A percentile compares a stretch with the other conserved stretches of the same genome.
Conservation (phyloP, 1,140 invertebrate species). For the Drosophila setifemur region DNA sequence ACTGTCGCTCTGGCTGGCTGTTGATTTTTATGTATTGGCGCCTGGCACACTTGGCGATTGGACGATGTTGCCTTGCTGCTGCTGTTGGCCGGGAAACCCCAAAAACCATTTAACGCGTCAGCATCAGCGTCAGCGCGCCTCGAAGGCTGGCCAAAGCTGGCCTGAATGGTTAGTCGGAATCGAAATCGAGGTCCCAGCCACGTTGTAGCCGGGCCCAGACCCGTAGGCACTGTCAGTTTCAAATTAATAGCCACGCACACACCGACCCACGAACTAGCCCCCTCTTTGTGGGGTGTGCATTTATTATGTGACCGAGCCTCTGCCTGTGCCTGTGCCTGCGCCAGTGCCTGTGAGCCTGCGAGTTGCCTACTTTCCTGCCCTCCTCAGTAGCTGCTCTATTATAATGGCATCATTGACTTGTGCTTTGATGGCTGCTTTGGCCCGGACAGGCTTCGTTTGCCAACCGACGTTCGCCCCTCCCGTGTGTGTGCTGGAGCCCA, state of each 20-base stretch:
- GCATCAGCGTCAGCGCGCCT: constrained; percentile 60
- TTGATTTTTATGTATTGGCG: constrained; percentile 73
- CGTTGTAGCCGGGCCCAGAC: constrained; percentile 38
- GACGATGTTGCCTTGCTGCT: constrained; percentile 15
- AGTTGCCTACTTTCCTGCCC: constrained; percentile 16
- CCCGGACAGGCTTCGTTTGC: constrained; percentile 26
- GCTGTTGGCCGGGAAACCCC: constrained; percentile 67
- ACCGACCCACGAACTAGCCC: constrained; percentile 23
- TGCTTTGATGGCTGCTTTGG: constrained; percentile 59
- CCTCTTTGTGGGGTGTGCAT: constrained; percentile 19
- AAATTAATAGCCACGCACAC: constrained; percentile 71
- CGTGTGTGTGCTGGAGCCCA: constrained; percentile 5
- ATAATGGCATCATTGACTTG: constrained; percentile 75
- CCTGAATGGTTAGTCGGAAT: constrained; percentile 30
- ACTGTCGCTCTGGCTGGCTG: constrained; percentile 34
- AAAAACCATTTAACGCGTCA: constrained; percentile 76
- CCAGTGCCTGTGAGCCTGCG: constrained; percentile 13
- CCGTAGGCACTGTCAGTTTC: constrained; percentile 71
- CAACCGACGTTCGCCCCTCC: constrained; percentile 3
- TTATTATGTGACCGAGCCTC: constrained; percentile 27
- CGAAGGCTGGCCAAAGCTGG: constrained; percentile 61
- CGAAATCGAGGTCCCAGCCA: constrained; percentile 46
- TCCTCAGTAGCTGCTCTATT: constrained; percentile 37
- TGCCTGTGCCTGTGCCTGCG: too few relatives aligned
- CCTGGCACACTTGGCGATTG: constrained; percentile 62